Conservation (phyloP, 2,113 vertebrate genomes). For the Penelope pileata region DNA sequence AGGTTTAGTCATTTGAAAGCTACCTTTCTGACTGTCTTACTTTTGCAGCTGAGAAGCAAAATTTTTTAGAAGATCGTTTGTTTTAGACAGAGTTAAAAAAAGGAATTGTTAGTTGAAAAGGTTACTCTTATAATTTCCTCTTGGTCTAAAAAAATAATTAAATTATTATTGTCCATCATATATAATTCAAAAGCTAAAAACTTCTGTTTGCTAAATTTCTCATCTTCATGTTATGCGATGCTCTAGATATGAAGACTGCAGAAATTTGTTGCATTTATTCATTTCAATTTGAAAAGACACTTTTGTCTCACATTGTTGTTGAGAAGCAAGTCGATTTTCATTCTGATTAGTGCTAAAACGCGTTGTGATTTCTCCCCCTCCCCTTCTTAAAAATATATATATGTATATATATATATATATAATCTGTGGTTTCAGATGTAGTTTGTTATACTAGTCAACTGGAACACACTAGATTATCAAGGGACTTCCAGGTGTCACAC, state of each 20-base stretch:
- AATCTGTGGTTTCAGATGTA: slow-evolving; percentile 42
- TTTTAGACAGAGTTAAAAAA: background rate
- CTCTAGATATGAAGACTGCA: background rate
- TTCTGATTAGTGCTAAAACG: background rate
- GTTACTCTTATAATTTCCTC: background rate
- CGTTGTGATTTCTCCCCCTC: background rate
- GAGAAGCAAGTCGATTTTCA: background rate
- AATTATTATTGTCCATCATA: background rate
- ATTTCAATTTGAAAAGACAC: background rate
- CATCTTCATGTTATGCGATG: background rate
- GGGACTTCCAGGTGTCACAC: slow-evolving; percentile 45
- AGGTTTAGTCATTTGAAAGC: background rate
- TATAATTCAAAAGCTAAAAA: background rate
- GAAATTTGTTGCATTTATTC: background rate
- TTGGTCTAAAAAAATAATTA: background rate
- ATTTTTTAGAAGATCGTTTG: background rate
- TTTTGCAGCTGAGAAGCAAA: background rate
- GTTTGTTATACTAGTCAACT: slow-evolving; percentile 34
- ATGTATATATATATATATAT: background rate
- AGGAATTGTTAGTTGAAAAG: background rate
- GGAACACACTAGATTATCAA: slow-evolving; percentile 29
- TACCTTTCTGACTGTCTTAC: background rate
- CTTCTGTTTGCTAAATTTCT: background rate
- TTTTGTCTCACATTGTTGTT: background rate
- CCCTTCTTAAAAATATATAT: background rate